Evolutionary conservation across 1,140 invertebrate genomes (phyloP), one percentile per base, ranked within the genome.

Genomic region (Schlechtendalia chinensis): DNA sequence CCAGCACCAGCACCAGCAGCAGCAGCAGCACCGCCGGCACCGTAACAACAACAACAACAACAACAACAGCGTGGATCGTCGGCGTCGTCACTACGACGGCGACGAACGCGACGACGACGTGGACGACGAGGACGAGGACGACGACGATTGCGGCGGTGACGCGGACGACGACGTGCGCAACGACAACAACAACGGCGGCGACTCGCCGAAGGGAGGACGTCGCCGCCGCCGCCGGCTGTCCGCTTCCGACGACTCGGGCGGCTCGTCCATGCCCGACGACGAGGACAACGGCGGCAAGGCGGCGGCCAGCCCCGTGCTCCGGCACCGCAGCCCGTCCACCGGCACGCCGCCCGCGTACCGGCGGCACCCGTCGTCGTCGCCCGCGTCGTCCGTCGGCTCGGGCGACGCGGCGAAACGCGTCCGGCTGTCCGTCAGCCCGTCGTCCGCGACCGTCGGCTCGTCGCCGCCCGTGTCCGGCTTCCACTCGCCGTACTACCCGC

Each of bases 281-380:
- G 54, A 84, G 87, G 5, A 88, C 87, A 29, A 89, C 89, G 8
- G 8, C 32, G 32, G 32, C 32, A 39, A 4, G n/a, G 22, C 22
- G 24, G 89, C 86, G 84, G 58, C 85, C 50, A 86, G 86, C 0
- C 85, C 85, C 0, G 83, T 91, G 75, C 90, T 90, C 84, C 90
- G 81, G 88, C 61, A n/a, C 87, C 88, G 14, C 88, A 67, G 74
- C 81, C 71, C 71, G 67, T 67, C 81, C 39, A 47, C 32, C n/a
- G 65, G 39, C 8, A 69, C 74, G n/a, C 54, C 74, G 29, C 47
- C 79, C 14, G 19, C 29, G 22, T 29, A 24, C 50, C 79, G 24
- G 8, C 79, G 24, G 8, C 54, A 22, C 50, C 45, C 32, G 45
- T 56, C 50, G 19, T 63, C 24, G 50, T 58, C 81, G 45, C 58